A percentile compares a stretch with the other conserved stretches of the same genome.
Evolutionary conservation across 2,888 invertebrate species (phyloP).

Genomic region (Parnassius orleans): DNA sequence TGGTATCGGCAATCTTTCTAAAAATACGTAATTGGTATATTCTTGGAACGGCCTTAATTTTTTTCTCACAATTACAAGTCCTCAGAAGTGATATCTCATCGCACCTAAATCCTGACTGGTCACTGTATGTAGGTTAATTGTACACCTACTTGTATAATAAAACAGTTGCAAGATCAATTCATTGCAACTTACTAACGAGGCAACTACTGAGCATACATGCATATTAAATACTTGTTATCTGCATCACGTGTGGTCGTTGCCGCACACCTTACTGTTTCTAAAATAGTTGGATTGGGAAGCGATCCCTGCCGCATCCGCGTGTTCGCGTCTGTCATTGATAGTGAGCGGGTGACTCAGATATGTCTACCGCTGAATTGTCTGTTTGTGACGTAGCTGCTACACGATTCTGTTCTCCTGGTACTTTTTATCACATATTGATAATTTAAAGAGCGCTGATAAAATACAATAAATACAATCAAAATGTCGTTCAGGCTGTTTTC

Average conservation of each 20-base stretch:
- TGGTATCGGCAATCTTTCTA: no score
- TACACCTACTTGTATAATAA: no score
- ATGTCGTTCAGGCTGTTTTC: no score
- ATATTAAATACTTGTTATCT: constrained; percentile 11
- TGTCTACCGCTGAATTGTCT: constrained; percentile 31
- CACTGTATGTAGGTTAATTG: no score
- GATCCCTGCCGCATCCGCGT: constrained; percentile 26
- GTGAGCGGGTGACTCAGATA: constrained; percentile 32
- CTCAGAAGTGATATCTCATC: no score
- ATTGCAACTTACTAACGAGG: not conserved
- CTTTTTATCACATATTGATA: not conserved
- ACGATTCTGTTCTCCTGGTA: constrained; percentile 1
- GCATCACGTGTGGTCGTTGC: constrained; percentile 9
- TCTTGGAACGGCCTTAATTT: no score
- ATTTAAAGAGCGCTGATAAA: not conserved
- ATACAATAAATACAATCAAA: no score
- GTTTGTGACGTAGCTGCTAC: constrained; percentile 6
- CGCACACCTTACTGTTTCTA: constrained; percentile 26
- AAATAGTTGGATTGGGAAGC: constrained; percentile 32
- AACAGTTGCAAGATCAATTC: not conserved
- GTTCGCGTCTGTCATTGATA: constrained; percentile 35
- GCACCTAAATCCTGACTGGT: no score
- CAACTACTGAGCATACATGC: not conserved
- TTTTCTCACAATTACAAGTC: no score
- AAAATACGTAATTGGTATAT: no score